Evolutionary conservation across 2,113 vertebrate species (phyloP), one percentile per base, ranked within the genome.

Genomic region (Ciconia stormi): DNA sequence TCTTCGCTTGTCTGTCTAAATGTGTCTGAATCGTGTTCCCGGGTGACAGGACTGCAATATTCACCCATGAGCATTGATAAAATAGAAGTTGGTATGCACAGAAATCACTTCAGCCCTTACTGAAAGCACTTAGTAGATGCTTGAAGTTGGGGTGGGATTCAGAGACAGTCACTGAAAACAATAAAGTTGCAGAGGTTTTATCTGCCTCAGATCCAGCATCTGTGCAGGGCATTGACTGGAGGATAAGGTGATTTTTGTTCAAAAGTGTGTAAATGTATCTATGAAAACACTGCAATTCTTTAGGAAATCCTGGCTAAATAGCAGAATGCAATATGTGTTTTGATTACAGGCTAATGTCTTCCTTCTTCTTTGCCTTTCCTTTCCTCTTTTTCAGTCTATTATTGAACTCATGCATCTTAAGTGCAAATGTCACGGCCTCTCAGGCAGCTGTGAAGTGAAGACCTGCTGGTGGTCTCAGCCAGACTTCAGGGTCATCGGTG

Each of bases 391-490:
- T 34, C 97, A 99, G 98, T 98, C 98, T 5, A 98, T 99, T 29
- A 98, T 98, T 14, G 98, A 98, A 53, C 98, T 98, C 89, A 98
- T 98, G 98, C 98, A 98, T 58, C 98, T 98, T 34, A 99, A 99
- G 89, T 99, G 98, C 92, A 99, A 99, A 86, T 99, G 98, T 49
- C 98, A 99, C 1, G 98, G 98, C 40, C 96, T 99, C 63, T 99
- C 98, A 0, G 98, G 98, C 58, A 99, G 98, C 97, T 99, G 98
- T 1, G 98, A 99, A 59, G 98, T 99, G 76, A 99, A 99, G 96
- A 99, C 98, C 10, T 99, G 98, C 92, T 99, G 98, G 98, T 98
- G 98, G 98, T 98, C 98, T 14, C 98, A 99, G 93, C 98, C 98
- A 0, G 98, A 98, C 94, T 99, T 99, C 96, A 98, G 98, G 42